phyloP scores from a whole-genome alignment of 2,888 invertebrate species.

The Idaea straminata region DNA sequence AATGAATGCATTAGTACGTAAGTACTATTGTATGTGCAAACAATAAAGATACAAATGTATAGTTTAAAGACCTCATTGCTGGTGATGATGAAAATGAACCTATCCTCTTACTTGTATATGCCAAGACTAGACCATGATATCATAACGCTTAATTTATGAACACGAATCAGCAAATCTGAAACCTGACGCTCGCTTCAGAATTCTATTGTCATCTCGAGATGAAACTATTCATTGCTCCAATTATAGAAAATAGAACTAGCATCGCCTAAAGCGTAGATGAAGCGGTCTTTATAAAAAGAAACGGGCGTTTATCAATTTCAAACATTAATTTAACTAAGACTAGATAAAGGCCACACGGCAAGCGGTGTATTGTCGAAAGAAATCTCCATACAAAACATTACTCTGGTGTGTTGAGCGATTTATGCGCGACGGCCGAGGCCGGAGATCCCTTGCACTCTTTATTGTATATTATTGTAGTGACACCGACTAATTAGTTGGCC shows the following conservation, averaged over 20 bases:
- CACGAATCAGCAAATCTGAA: neutral
- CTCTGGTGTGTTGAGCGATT: slow-evolving; percentile 74
- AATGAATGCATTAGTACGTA: slow-evolving; percentile 55
- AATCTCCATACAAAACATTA: slow-evolving; percentile 81
- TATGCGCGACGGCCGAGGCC: slow-evolving; percentile 67
- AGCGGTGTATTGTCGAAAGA: slow-evolving; percentile 72
- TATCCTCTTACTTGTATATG: slow-evolving; percentile 40
- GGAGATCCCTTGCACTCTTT: slow-evolving; percentile 62
- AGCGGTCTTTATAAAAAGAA: slow-evolving; percentile 38
- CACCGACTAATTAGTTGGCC: slow-evolving; percentile 78
- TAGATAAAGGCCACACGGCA: slow-evolving; percentile 72
- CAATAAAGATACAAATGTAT: slow-evolving; percentile 46
- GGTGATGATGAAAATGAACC: slow-evolving; percentile 50
- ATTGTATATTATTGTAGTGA: slow-evolving; percentile 79
- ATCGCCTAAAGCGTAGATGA: neutral
- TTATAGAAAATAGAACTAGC: slow-evolving; percentile 11
- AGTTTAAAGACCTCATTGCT: slow-evolving; percentile 60
- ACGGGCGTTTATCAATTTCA: slow-evolving; percentile 63
- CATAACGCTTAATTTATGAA: slow-evolving; percentile 32
- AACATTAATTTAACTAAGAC: slow-evolving; percentile 72
- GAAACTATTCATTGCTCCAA: slow-evolving; percentile 26
- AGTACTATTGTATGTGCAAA: slow-evolving; percentile 47
- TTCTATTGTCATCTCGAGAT: slow-evolving; percentile 3
- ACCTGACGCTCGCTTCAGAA: neutral
- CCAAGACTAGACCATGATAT: slow-evolving; percentile 71